These are phyloP conservation scores for Babyrousa celebensis DNA, from an alignment of 2,797 vertebrate genomes.

Conservation along the genomic window DNA sequence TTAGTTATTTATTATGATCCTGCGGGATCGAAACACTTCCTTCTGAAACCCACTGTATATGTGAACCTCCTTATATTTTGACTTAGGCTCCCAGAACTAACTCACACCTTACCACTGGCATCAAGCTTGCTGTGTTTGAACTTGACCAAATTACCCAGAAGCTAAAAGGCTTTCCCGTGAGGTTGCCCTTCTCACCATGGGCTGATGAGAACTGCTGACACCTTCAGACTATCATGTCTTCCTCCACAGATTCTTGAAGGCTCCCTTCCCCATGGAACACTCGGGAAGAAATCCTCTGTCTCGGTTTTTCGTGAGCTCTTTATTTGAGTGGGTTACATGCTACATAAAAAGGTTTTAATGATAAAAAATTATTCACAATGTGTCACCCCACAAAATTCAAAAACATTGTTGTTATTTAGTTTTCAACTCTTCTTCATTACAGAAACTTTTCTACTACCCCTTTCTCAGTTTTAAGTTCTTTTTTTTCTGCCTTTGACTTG, in stretches of 20 bases:
- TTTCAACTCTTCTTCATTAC: conserved; percentile 59
- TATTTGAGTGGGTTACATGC: conserved; percentile 90
- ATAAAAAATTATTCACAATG: conserved; percentile 90
- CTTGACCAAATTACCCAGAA: neutral
- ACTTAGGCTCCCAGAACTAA: neutral
- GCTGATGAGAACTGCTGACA: neutral
- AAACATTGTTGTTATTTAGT: conserved; percentile 79
- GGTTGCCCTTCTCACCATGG: neutral
- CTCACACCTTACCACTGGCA: neutral
- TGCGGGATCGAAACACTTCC: neutral
- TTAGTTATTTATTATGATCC: neutral
- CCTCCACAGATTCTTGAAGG: neutral
- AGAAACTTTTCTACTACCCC: conserved; percentile 23
- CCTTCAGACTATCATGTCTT: neutral
- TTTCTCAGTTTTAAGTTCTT: conserved; percentile 84
- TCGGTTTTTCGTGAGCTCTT: conserved; percentile 89
- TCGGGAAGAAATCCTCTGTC: conserved; percentile 86
- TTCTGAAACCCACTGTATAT: conserved; percentile 17
- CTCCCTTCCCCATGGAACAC: conserved; percentile 59
- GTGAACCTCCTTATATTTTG: neutral
- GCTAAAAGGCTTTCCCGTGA: neutral
- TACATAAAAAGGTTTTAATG: conserved; percentile 89
- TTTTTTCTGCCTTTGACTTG: conserved; percentile 81
- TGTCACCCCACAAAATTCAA: conserved; percentile 88
- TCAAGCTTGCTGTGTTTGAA: neutral